phyloP scores from a whole-genome alignment of 2,113 vertebrate genomes.

The Phodopus roborovskii region DNA sequence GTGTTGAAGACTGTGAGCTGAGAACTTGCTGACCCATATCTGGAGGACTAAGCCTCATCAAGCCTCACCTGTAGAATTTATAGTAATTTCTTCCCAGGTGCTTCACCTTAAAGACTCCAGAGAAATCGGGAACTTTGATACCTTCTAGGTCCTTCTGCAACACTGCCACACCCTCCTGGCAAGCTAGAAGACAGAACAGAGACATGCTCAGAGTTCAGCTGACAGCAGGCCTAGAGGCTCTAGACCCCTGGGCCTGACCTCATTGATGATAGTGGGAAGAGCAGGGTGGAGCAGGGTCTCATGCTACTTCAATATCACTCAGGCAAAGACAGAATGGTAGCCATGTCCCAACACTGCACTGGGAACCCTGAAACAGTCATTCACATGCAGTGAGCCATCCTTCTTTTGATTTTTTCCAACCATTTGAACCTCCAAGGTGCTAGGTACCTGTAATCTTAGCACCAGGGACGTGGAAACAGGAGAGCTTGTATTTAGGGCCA shows the following conservation, averaged over 20 bases:
- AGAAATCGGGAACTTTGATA: constrained; percentile 77
- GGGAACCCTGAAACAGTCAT: background rate
- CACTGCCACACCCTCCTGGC: background rate
- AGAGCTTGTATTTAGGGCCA: background rate
- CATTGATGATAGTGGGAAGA: fast-evolving
- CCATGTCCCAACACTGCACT: background rate
- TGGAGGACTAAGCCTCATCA: background rate
- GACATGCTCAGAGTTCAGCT: fast-evolving
- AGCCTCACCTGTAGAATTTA: constrained; percentile 82
- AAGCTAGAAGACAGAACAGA: constrained; percentile 68
- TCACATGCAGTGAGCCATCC: background rate
- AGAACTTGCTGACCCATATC: background rate
- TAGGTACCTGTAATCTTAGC: background rate
- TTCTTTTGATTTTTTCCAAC: background rate
- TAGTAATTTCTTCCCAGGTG: constrained; percentile 71
- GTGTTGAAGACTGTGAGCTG: background rate
- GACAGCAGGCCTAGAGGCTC: fast-evolving
- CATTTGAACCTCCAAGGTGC: background rate
- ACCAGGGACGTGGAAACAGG: background rate
- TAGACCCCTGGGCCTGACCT: background rate
- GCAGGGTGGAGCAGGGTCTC: background rate
- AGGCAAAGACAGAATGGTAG: no score
- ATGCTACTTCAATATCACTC: background rate
- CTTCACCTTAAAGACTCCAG: constrained; percentile 64
- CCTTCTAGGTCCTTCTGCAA: constrained; percentile 81